Evolutionary conservation across 2,888 invertebrate species (phyloP).

Genomic region (Platypus cylindrus): DNA sequence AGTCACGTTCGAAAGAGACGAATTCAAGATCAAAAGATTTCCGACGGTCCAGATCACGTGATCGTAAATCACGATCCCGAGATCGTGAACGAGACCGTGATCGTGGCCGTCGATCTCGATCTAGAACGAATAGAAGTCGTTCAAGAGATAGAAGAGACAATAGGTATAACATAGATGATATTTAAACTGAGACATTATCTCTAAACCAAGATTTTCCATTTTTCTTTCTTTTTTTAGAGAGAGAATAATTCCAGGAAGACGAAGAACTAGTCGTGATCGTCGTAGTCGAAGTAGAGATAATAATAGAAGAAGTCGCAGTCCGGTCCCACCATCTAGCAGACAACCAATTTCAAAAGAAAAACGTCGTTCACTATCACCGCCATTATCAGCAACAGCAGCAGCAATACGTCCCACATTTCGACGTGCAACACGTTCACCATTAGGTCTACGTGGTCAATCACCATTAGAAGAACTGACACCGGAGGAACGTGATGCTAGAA

Average conservation of each 20-base stretch:
- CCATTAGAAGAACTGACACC: conserved; percentile 70
- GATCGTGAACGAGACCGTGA: conserved; percentile 15
- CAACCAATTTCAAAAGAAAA: conserved; percentile 11
- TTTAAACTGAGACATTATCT: neutral
- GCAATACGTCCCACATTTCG: conserved; percentile 7
- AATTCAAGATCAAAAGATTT: conserved; percentile 21
- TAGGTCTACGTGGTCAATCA: conserved; percentile 42
- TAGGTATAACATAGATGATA: conserved; percentile 7
- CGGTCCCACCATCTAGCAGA: conserved; percentile 12
- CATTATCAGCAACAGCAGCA: neutral
- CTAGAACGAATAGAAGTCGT: conserved; percentile 37
- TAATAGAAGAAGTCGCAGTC: conserved; percentile 15
- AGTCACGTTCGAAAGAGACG: conserved; percentile 26
- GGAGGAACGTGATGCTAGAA: conserved; percentile 96
- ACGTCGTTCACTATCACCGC: conserved; percentile 7
- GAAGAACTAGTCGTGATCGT: conserved; percentile 14
- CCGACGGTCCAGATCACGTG: conserved; percentile 31
- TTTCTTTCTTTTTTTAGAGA: neutral
- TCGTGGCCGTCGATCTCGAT: conserved; percentile 19
- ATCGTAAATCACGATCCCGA: conserved; percentile 20
- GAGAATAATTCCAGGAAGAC: conserved; percentile 8
- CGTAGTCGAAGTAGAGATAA: conserved; percentile 17
- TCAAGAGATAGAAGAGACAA: conserved; percentile 23
- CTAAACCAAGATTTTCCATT: too few species aligned
- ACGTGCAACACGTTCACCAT: conserved; percentile 24